Conservation (phyloP, 2,113 vertebrate species). For the Naja naja region DNA sequence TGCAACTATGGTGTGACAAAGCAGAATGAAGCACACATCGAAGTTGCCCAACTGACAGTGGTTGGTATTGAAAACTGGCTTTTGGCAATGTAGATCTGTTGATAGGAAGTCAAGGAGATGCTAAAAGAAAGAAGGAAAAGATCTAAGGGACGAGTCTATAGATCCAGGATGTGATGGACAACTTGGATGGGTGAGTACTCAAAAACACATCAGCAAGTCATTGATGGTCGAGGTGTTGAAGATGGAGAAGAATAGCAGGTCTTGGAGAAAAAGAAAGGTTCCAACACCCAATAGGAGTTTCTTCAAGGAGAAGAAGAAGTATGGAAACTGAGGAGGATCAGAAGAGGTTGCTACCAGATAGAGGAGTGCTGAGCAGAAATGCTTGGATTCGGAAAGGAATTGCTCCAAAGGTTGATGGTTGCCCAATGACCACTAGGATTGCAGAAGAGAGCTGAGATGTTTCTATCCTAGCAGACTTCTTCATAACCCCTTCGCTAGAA, state of each 20-base stretch:
- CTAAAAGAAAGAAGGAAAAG: conserved; percentile 64
- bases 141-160: conserved; percentile 59
- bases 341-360: conserved; percentile 72
- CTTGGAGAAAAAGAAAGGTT: conserved; percentile 55
- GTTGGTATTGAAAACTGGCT: conserved; percentile 57
- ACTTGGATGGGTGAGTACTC: conserved; percentile 60
- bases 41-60: conserved; percentile 66
- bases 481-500: background rate
- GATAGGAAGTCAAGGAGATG: conserved; percentile 56
- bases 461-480: background rate
- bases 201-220: conserved; percentile 58
- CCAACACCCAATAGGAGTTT: conserved; percentile 66
- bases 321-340: conserved; percentile 72
- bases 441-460: conserved; percentile 37
- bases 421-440: conserved; percentile 58
- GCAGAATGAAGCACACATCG: conserved; percentile 65
- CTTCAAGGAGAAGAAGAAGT: conserved; percentile 50
- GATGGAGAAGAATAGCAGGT: conserved; percentile 52
- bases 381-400: conserved; percentile 68
- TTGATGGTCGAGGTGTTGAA: conserved; percentile 55
- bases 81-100: conserved; percentile 55
- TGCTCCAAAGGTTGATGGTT: conserved; percentile 65
- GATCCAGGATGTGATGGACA: conserved; percentile 50
- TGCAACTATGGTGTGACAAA: conserved; percentile 55
- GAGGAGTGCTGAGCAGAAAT: conserved; percentile 61